phyloP scores from a whole-genome alignment of 92 coral and sea anemone genomes.

The Zoanthus solanderi region DNA sequence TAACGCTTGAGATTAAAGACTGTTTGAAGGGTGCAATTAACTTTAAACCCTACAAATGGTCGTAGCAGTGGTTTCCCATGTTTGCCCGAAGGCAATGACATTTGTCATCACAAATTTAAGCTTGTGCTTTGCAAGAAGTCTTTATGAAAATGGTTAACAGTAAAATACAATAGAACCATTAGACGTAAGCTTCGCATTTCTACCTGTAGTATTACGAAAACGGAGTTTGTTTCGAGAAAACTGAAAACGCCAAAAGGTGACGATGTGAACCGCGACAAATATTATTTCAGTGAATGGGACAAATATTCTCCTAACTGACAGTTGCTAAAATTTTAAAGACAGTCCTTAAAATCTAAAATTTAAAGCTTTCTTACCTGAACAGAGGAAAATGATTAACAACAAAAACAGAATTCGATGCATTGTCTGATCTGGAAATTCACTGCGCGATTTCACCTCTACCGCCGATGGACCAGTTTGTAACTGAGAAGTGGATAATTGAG shows the following conservation, averaged over 20 bases:
- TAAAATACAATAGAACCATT: neutral
- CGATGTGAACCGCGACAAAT: neutral
- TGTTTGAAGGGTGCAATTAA: conserved; percentile 11
- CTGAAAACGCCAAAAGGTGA: neutral
- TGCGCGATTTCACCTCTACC: neutral
- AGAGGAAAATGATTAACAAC: conserved; percentile 7
- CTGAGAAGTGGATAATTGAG: conserved; percentile 43
- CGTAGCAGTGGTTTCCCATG: neutral
- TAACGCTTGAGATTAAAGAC: neutral
- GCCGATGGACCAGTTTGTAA: neutral
- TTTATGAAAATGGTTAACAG: neutral
- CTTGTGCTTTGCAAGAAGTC: neutral
- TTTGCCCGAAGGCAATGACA: conserved; percentile 41
- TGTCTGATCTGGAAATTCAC: neutral
- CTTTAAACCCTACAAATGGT: conserved; percentile 6
- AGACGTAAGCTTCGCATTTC: neutral
- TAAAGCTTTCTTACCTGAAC: conserved; percentile 45
- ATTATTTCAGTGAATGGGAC: neutral
- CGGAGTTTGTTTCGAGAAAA: neutral
- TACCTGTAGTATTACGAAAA: neutral
- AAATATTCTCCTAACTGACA: conserved; percentile 20
- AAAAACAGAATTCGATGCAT: conserved; percentile 46
- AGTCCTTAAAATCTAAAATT: neutral
- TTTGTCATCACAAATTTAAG: conserved; percentile 34
- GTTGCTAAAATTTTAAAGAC: neutral